These are phyloP conservation scores for Acanthurus leucopareius DNA, from an alignment of 2,797 vertebrate genomes.

Conservation along the genomic window DNA sequence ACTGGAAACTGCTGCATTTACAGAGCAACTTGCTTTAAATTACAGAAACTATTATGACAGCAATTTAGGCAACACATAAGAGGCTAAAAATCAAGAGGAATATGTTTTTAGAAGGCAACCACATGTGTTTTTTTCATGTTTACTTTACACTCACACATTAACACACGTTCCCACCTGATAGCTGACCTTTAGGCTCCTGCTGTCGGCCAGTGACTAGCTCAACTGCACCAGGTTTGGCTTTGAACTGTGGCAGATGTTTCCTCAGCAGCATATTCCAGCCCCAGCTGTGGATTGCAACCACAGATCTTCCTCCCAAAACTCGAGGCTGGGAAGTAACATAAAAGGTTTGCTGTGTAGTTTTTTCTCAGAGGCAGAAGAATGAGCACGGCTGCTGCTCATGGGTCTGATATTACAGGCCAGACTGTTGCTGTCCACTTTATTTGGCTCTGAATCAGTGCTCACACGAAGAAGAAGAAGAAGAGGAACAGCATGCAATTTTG, in stretches of 20 bases:
- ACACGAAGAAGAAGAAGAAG: slow-evolving; percentile 33
- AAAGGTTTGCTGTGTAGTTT: slow-evolving; percentile 45
- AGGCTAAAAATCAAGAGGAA: not conserved
- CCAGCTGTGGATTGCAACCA: slow-evolving; percentile 49
- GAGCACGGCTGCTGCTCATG: slow-evolving; percentile 34
- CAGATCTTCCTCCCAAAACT: slow-evolving; percentile 34
- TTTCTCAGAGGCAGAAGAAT: slow-evolving; percentile 19
- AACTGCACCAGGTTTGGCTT: slow-evolving; percentile 22
- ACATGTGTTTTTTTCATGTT: not conserved
- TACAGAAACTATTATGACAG: not conserved
- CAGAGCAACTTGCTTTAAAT: slow-evolving; percentile 18
- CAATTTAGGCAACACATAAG: not conserved
- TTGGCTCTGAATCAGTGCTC: slow-evolving; percentile 72
- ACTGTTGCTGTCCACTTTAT: slow-evolving; percentile 68
- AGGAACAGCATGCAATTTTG: slow-evolving; percentile 50
- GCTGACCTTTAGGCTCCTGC: slow-evolving; percentile 31
- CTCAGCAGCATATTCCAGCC: slow-evolving; percentile 29
- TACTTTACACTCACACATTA: not conserved
- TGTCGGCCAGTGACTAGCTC: slow-evolving; percentile 12
- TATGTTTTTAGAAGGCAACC: not conserved
- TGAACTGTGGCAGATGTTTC: slow-evolving; percentile 46
- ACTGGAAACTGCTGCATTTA: slow-evolving; percentile 25
- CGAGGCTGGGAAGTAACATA: slow-evolving; percentile 41
- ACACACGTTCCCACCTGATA: slow-evolving; percentile 17
- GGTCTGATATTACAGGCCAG: slow-evolving; percentile 54